Conservation (phyloP, 2,888 invertebrate genomes). For the Abscondita cerata region DNA sequence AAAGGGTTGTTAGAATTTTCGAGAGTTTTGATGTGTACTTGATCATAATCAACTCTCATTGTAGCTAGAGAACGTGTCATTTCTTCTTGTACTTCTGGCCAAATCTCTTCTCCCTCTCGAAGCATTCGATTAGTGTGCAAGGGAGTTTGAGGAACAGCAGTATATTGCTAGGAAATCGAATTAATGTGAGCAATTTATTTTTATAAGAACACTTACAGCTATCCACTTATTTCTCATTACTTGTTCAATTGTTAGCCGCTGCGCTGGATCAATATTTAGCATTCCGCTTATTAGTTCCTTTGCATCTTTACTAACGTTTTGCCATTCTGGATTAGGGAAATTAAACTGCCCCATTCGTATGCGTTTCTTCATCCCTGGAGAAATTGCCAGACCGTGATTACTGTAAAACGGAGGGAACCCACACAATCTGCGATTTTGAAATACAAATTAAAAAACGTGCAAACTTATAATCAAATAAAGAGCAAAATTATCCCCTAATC, state of each 20-base stretch:
- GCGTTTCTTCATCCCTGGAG: slow-evolving; percentile 98
- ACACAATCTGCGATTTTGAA: slow-evolving; percentile 69
- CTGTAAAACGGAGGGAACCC: slow-evolving; percentile 99
- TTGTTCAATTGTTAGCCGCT: slow-evolving; percentile 88
- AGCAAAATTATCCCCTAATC: no score
- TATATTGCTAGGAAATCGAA: slow-evolving; percentile 62
- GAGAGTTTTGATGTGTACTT: slow-evolving; percentile 91
- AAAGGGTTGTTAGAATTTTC: slow-evolving; percentile 93
- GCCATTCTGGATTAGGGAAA: slow-evolving; percentile 96
- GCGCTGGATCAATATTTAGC: slow-evolving; percentile 92
- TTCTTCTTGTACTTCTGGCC: slow-evolving; percentile 98
- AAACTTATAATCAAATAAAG: no score
- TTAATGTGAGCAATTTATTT: slow-evolving; percentile 1
- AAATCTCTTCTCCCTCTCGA: slow-evolving; percentile 89
- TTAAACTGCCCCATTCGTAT: slow-evolving; percentile 96
- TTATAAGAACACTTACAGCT: slow-evolving; percentile 77
- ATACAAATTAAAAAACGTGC: neutral
- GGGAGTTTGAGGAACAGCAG: slow-evolving; percentile 93
- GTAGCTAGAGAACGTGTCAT: slow-evolving; percentile 98
- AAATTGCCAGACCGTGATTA: slow-evolving; percentile 96
- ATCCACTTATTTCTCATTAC: slow-evolving; percentile 91
- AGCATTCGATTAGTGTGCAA: slow-evolving; percentile 89
- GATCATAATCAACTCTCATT: slow-evolving; percentile 98
- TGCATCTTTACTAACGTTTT: slow-evolving; percentile 91
- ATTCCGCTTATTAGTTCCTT: slow-evolving; percentile 95